Evolutionary conservation across 2,797 vertebrate genomes (phyloP).

Genomic region (Psittacula derbiana): DNA sequence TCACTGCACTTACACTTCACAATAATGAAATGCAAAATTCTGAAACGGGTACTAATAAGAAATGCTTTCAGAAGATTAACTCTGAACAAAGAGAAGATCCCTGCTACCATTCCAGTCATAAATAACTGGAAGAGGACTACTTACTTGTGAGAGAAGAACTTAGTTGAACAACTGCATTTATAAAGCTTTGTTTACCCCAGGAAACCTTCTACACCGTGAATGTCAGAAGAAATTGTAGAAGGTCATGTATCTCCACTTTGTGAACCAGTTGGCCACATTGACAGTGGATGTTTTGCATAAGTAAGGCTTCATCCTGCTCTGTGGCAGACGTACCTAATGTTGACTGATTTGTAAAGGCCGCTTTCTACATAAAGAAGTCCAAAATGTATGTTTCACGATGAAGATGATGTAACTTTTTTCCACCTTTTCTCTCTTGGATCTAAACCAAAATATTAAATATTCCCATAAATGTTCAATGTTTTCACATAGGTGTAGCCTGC

Average conservation of each 20-base stretch:
- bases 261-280: neutral
- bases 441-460: neutral
- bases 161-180: neutral
- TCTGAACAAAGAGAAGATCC: neutral
- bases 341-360: neutral
- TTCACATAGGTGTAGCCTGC: neutral
- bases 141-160: neutral
- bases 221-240: conserved; percentile 23
- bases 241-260: neutral
- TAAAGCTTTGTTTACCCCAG: neutral
- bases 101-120: neutral
- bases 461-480: neutral
- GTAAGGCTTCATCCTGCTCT: neutral
- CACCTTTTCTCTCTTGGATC: neutral
- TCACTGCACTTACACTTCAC: neutral
- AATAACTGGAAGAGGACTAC: neutral
- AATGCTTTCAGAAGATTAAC: neutral
- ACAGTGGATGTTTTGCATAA: neutral
- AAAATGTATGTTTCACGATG: neutral
- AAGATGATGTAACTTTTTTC: neutral
- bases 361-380: neutral
- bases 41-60: neutral
- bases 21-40: neutral
- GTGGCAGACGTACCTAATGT: neutral
- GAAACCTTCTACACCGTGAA: neutral